Conservation (phyloP, 2,888 invertebrate genomes). For the Pristionchus entomophagus region DNA sequence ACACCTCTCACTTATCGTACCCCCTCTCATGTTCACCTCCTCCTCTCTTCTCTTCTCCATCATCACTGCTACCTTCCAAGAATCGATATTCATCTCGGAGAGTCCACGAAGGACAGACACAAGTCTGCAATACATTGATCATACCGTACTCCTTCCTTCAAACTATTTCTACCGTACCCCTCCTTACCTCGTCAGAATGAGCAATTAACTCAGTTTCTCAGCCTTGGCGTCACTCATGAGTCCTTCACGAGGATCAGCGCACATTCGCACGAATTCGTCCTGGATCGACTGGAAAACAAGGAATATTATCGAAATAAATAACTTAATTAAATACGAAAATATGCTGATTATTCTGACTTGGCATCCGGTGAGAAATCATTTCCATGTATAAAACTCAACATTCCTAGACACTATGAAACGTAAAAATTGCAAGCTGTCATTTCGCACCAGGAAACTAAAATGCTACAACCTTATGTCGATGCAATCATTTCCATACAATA, state of each 20-base stretch:
- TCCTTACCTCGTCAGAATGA: slow-evolving; percentile 27
- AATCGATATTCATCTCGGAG: slow-evolving; percentile 4
- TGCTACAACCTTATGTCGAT: too few relatives aligned
- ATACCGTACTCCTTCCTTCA: too few relatives aligned
- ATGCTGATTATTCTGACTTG: too few relatives aligned
- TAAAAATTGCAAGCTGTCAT: too few relatives aligned
- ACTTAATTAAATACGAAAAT: too few relatives aligned
- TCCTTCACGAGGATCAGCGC: not conserved
- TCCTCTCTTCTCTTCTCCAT: slow-evolving; percentile 29
- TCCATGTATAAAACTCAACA: too few relatives aligned
- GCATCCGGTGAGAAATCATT: too few relatives aligned
- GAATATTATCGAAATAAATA: not conserved
- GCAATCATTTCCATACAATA: too few relatives aligned
- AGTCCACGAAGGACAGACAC: slow-evolving; percentile 7
- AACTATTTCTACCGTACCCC: not conserved
- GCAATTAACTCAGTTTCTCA: not conserved
- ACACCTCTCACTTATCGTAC: too few relatives aligned
- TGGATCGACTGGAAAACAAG: not conserved
- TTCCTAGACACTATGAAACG: too few relatives aligned
- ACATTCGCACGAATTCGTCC: slow-evolving; percentile 34
- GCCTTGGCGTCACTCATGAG: not conserved
- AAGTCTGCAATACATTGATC: slow-evolving; percentile 2
- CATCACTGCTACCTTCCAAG: slow-evolving; percentile 9
- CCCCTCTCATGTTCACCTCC: not conserved
- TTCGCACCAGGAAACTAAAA: too few relatives aligned